These are phyloP conservation scores for Argyrosomus japonicus DNA, from an alignment of 2,113 vertebrate species.

Conservation along the genomic window DNA sequence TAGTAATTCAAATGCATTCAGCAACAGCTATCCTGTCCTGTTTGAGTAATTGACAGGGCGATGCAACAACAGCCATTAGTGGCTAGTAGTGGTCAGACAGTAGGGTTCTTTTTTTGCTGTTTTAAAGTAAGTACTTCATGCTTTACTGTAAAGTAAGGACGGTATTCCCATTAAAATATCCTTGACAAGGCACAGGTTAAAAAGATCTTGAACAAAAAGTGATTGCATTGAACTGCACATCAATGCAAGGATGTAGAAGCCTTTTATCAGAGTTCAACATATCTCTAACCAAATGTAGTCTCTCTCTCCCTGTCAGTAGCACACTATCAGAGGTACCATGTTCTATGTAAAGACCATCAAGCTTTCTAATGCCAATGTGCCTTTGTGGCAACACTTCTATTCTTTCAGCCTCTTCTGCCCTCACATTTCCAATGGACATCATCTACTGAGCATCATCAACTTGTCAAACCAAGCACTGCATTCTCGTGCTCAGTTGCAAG, in stretches of 20 bases:
- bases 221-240: slow-evolving; percentile 22
- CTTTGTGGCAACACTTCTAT: slow-evolving; percentile 17
- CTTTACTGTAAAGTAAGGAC: neutral
- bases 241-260: neutral
- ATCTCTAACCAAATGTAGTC: neutral
- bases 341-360: slow-evolving; percentile 12
- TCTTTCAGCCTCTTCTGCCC: neutral
- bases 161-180: neutral
- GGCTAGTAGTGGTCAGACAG: too few species aligned
- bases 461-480: slow-evolving; percentile 8
- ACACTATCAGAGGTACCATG: neutral
- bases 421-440: slow-evolving; percentile 5
- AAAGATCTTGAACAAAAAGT: slow-evolving; percentile 12
- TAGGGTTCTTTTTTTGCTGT: neutral
- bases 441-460: slow-evolving; percentile 6
- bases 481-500: neutral
- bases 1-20: slow-evolving; percentile 25
- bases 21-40: neutral
- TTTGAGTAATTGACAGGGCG: neutral
- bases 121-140: neutral
- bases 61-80: neutral
- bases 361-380: slow-evolving; percentile 24
- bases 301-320: neutral
- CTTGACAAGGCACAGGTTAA: neutral
- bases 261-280: neutral